Conservation (phyloP, 2,113 vertebrate species). For the Elachura formosa region DNA sequence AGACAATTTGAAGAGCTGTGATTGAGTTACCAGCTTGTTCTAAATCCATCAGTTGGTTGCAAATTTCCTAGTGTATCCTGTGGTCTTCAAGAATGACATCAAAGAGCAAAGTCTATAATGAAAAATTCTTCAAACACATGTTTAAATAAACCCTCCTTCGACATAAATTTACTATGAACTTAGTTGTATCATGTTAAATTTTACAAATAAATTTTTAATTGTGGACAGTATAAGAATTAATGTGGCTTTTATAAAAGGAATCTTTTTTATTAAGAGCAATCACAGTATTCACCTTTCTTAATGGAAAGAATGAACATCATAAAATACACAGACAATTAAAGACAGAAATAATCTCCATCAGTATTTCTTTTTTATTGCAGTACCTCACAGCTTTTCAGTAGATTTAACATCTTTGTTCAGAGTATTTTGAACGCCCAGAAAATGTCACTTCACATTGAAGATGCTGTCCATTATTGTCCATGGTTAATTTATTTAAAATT, state of each 20-base stretch:
- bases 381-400: not conserved
- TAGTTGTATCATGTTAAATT: not conserved
- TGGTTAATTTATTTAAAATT: not conserved
- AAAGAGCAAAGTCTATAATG: not conserved
- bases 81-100: not conserved
- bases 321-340: not conserved
- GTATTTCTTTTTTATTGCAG: not conserved
- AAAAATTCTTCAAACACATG: not conserved
- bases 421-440: not conserved
- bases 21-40: not conserved
- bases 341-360: not conserved
- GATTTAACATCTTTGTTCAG: not conserved
- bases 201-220: not conserved
- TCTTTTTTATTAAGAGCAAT: not conserved
- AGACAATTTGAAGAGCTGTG: not conserved
- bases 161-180: not conserved
- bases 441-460: not conserved
- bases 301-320: not conserved
- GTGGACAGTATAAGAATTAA: not conserved
- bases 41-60: not conserved
- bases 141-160: not conserved
- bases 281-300: not conserved
- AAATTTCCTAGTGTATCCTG: not conserved
- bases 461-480: not conserved
- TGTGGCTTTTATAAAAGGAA: not conserved